These are phyloP conservation scores for Pogoniulus pusillus DNA, from an alignment of 2,797 vertebrate genomes.

Conservation along the genomic window DNA sequence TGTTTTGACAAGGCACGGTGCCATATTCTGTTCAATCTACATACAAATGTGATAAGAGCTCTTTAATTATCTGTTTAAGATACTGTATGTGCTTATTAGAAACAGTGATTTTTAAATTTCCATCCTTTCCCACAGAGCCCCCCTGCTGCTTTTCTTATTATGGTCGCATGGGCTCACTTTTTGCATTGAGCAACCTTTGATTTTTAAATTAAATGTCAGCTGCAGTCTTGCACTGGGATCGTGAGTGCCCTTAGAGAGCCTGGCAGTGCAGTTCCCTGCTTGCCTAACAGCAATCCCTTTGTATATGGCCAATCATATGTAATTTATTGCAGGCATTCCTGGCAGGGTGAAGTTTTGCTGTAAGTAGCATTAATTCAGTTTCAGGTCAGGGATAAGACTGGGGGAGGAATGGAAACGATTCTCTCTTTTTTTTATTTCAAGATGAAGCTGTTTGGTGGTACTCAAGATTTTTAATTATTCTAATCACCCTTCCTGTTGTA, in stretches of 20 bases:
- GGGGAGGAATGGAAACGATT: conserved; percentile 30
- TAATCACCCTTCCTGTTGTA: conserved; percentile 56
- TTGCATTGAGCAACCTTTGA: conserved; percentile 77
- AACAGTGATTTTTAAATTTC: conserved; percentile 67
- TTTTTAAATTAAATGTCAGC: conserved; percentile 84
- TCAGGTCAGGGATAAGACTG: conserved; percentile 56
- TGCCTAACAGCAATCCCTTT: conserved; percentile 77
- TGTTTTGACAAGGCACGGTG: conserved; percentile 77
- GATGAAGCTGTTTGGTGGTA: conserved; percentile 45
- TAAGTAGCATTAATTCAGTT: conserved; percentile 73
- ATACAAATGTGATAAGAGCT: conserved; percentile 72
- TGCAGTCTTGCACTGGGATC: conserved; percentile 73
- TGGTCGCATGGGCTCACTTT: conserved; percentile 60
- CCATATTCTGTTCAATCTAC: conserved; percentile 74
- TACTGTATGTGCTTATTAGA: conserved; percentile 75
- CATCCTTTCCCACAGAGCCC: conserved; percentile 70
- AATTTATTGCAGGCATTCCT: conserved; percentile 78
- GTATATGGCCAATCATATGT: conserved; percentile 79
- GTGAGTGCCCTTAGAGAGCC: conserved; percentile 71
- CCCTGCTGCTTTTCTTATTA: conserved; percentile 75
- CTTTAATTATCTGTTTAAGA: conserved; percentile 79
- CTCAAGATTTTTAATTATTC: conserved; percentile 62
- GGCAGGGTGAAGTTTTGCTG: conserved; percentile 71
- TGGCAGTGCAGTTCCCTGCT: conserved; percentile 66
- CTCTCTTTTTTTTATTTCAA: neutral